These are phyloP conservation scores for Spinibarbus caldwelli DNA, from an alignment of 2,797 vertebrate species.

Conservation along the genomic window DNA sequence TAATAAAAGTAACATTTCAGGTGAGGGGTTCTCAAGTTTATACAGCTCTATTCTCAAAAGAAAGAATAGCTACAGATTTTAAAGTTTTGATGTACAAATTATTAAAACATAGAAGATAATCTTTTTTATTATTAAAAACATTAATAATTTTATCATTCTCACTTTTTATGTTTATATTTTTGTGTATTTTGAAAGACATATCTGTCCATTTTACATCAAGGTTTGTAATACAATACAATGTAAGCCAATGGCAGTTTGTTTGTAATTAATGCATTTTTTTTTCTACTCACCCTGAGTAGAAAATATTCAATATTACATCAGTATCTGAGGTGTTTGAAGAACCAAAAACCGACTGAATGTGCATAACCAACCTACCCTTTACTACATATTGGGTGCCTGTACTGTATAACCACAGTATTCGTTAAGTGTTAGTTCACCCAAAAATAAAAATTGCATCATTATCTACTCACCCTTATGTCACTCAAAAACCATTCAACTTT, in stretches of 20 bases:
- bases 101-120: too few relatives aligned
- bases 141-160: neutral
- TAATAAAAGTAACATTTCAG: neutral
- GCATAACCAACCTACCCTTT: neutral
- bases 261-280: too few relatives aligned
- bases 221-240: neutral
- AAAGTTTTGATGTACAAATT: neutral
- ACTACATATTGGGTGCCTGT: neutral
- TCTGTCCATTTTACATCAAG: neutral
- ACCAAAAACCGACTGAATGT: neutral
- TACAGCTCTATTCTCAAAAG: neutral
- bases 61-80: neutral
- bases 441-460: neutral
- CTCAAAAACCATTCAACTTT: neutral
- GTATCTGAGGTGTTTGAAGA: neutral
- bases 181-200: neutral
- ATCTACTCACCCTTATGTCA: neutral
- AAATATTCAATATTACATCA: neutral
- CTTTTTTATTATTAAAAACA: neutral
- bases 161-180: neutral
- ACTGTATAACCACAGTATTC: neutral
- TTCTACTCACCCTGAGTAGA: neutral
- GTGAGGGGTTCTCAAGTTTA: neutral
- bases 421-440: neutral
- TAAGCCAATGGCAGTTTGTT: too few relatives aligned